Base-by-base conservation (phyloP, 2,113 vertebrate genomes). In the Boleophthalmus pectinirostris region DNA sequence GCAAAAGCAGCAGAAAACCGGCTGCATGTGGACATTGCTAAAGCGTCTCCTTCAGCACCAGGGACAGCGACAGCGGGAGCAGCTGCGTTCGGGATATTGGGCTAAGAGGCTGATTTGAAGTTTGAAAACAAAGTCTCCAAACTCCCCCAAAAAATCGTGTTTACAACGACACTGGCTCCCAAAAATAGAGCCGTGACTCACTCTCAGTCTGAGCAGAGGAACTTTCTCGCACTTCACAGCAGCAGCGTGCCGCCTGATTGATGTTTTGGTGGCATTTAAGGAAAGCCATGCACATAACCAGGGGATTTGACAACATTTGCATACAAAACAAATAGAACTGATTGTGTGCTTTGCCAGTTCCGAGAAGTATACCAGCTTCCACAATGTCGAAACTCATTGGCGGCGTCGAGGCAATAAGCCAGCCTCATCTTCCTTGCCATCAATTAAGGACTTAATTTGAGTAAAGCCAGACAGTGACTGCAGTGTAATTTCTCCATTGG, bases 371-470 rank as follows among this genome's bases (percentile, higher is more conserved):
- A 77, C 69, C 64, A 45, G 74, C 72, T 82, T 76, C 69, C 60
- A 67, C 66, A 49, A 79, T 87, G 81, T 85, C 79, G 45, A 11
- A 57, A 68, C 73, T 20, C 43, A 57, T 33, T 66, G 68, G 72
- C 68, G 66, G 71, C 7, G 18, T 13, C 15, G 66, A 71, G 74
- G 66, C 71, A 72, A 70, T 79, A 70, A 77, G 56, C 1, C 71
- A 57, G 80, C 80, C 68, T 86, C 72, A 77, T 76, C 75, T 75
- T 70, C 70, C 73, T 68, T 70, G 75, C 73, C 88, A 82, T 89
- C 88, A 89, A 89, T 90, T 87, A 88, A 78, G 54, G 70, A 80
- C 74, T 82, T 87, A 75, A 89, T 91, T 89, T 88, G 56, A 78
- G 74, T 77, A 72, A 81, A 85, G 82, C 75, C 85, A 73, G 80